Base-by-base conservation (phyloP, 2,113 vertebrate species). In the Sebastes fasciatus region DNA sequence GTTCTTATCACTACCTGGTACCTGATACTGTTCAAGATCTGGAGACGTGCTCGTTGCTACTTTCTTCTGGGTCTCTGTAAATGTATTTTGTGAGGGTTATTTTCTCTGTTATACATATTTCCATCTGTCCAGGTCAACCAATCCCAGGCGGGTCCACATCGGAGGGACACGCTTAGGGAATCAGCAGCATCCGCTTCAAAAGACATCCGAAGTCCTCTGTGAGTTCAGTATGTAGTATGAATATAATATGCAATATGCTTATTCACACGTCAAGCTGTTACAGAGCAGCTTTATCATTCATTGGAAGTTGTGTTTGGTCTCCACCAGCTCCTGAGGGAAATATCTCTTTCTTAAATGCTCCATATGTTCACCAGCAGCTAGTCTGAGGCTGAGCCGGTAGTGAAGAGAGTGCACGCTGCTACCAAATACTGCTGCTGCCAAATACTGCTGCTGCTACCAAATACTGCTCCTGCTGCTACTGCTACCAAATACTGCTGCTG, bases 111-210 rank as follows among this genome's bases (percentile, higher is more conserved):
- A 42, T 19, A 13, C n/a, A 34, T 43, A 13, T 6, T 58, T 76
- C 51, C 51, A 65, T 87, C 42, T 54, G 42, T 68, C 1, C 46
- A 45, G 63, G 16, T 69, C 69, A 55, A 49, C 40, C 63, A 55
- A 63, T 34, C 34, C 58, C 13, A 4, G 52, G 6, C 43, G 26
- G 26, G 26, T 34, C 26, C 34, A 74, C 9, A 60, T 14, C 12
- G 42, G 54, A 49, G 26, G 42, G 26, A 34, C 26, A 34, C 26
- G 26, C 26, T 73, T 16, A 54, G 54, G 12, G 46, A 62, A 72
- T 76, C 45, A 46, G 11, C 23, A 51, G 7, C 26, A 34, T 34
- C 26, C 26, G 26, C 26, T 34, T 34, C 26, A 34, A 34, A 34
- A 51, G 1, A 58, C 17, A 68, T 49, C 6, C 8, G 7, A 68